phyloP scores from a whole-genome alignment of 2,888 invertebrate species.

The Lordiphosa andalusiaca region DNA sequence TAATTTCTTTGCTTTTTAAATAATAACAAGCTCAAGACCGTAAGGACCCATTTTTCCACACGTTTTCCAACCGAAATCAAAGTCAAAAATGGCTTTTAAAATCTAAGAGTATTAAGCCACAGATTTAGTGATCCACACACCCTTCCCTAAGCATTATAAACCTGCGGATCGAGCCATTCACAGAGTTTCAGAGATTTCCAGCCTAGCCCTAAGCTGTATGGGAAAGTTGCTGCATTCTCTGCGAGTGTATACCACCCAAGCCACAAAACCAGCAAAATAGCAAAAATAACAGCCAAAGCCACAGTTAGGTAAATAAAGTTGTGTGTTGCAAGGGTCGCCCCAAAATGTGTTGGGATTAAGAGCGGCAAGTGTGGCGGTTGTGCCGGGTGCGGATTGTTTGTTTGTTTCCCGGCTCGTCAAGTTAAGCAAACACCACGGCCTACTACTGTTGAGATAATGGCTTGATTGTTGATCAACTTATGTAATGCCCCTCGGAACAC shows the following conservation, averaged over 20 bases:
- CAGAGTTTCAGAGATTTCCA: too few relatives aligned
- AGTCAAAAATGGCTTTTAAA: too few relatives aligned
- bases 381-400: constrained; percentile 23
- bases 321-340: constrained; percentile 1
- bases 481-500: constrained; percentile 30
- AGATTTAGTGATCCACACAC: too few relatives aligned
- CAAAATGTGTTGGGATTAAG: constrained; percentile 32
- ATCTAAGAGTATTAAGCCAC: too few relatives aligned
- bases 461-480: constrained; percentile 26
- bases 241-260: constrained; percentile 1
- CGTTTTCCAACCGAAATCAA: too few relatives aligned
- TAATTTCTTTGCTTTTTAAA: too few relatives aligned
- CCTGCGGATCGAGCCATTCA: too few relatives aligned
- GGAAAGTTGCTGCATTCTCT: constrained; percentile 9
- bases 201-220: too few relatives aligned
- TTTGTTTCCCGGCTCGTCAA: constrained; percentile 4
- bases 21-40: too few relatives aligned
- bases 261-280: background rate
- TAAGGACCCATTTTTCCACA: too few relatives aligned
- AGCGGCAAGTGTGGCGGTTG: constrained; percentile 26
- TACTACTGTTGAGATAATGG: constrained; percentile 11
- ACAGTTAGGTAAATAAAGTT: constrained; percentile 21
- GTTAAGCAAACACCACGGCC: constrained; percentile 16
- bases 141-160: too few relatives aligned
- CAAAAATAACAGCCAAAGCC: background rate